A percentile compares a stretch with the other conserved stretches of the same genome.
Evolutionary conservation across 2,888 invertebrate genomes (phyloP).

Genomic region (Lucinisca nassula): DNA sequence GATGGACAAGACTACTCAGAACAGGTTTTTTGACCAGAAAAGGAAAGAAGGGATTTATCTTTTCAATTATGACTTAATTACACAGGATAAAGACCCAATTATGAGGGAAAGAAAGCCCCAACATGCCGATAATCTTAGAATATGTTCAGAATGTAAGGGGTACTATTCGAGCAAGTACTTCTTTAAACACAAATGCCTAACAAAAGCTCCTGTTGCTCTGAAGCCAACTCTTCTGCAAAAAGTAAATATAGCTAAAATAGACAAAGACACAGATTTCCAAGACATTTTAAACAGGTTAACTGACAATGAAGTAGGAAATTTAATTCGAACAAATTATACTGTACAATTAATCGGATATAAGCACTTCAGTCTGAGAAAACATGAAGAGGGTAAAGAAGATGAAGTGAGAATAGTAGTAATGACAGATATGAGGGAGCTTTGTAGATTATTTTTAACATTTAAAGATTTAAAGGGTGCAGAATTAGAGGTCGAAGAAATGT

Average conservation of each 20-base stretch:
- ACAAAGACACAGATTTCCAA: constrained; percentile 20
- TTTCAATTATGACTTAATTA: constrained; percentile 24
- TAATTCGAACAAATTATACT: constrained; percentile 26
- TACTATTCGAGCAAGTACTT: constrained; percentile 35
- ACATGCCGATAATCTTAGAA: constrained; percentile 28
- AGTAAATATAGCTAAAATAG: not conserved
- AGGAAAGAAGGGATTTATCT: constrained; percentile 37
- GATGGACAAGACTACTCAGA: not conserved
- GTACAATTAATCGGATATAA: constrained; percentile 29
- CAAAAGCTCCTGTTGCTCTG: constrained; percentile 6
- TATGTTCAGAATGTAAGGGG: constrained; percentile 23
- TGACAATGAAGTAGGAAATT: constrained; percentile 38
- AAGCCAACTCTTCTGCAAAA: constrained; percentile 31
- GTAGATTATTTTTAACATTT: constrained; percentile 30
- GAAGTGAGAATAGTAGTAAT: constrained; percentile 42
- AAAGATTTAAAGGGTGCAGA: not conserved
- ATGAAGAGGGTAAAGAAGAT: constrained; percentile 30
- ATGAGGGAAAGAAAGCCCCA: constrained; percentile 47
- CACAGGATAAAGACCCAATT: constrained; percentile 22
- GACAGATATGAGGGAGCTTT: constrained; percentile 44
- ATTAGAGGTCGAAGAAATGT: constrained; percentile 5
- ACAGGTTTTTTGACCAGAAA: not conserved
- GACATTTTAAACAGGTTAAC: constrained; percentile 42
- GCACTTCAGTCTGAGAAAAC: constrained; percentile 29
- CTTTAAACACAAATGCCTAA: constrained; percentile 39